Conservation (phyloP, 2,888 invertebrate genomes). For the Trileptium ribeirensis region DNA sequence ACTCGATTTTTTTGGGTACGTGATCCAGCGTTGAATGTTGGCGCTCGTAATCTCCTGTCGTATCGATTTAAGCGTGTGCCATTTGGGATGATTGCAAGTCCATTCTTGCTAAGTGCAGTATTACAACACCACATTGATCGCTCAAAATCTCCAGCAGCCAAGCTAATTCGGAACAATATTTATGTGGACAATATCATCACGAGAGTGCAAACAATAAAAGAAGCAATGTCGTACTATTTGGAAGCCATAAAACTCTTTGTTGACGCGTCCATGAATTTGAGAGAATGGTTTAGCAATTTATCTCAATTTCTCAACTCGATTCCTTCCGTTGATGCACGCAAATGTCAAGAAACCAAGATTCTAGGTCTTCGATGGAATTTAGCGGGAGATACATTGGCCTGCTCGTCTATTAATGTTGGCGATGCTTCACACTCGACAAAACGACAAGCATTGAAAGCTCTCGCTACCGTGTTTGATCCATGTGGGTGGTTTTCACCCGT, state of each 20-base stretch:
- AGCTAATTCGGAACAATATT: slow-evolving; percentile 25
- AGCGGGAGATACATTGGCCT: slow-evolving; percentile 30
- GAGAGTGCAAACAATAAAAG: slow-evolving; percentile 7
- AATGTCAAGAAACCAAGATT: slow-evolving; percentile 11
- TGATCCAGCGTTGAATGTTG: not conserved
- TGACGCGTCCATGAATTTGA: slow-evolving; percentile 28
- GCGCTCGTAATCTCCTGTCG: slow-evolving; percentile 22
- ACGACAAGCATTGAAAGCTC: slow-evolving; percentile 33
- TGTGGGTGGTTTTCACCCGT: slow-evolving; percentile 42
- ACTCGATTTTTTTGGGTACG: slow-evolving; percentile 31
- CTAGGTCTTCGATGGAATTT: slow-evolving; percentile 38
- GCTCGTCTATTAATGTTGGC: not conserved
- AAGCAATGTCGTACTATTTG: not conserved
- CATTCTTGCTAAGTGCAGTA: slow-evolving; percentile 32
- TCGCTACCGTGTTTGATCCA: slow-evolving; percentile 45
- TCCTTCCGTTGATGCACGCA: slow-evolving; percentile 5
- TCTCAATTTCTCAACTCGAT: slow-evolving; percentile 3
- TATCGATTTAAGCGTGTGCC: slow-evolving; percentile 28
- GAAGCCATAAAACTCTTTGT: slow-evolving; percentile 22
- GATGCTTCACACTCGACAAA: slow-evolving; percentile 35
- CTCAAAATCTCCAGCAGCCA: not conserved
- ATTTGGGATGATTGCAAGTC: slow-evolving; percentile 33
- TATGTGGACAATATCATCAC: slow-evolving; percentile 37
- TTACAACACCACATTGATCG: slow-evolving; percentile 28
- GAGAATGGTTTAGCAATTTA: slow-evolving; percentile 35